Evolutionary conservation across 1,140 invertebrate genomes (phyloP).

Genomic region (Eurosta solidaginis): DNA sequence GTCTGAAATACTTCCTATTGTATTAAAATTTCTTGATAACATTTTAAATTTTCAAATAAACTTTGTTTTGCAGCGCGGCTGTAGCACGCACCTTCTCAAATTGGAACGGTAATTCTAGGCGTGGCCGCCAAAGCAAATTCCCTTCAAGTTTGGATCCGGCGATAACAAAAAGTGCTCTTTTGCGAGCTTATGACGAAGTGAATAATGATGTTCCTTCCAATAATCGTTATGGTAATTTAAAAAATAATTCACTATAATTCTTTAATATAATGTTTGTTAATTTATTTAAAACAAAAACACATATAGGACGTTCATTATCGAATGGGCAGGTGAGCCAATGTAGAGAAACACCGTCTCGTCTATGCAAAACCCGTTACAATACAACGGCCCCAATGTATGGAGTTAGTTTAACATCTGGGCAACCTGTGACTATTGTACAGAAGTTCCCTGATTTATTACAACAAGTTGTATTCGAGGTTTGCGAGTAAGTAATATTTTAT

Average conservation of each 20-base stretch:
- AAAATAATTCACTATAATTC: neutral
- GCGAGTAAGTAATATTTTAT: conserved; percentile 66
- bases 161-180: conserved; percentile 70
- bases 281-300: conserved; percentile 23
- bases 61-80: conserved; percentile 63
- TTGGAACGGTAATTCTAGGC: conserved; percentile 58
- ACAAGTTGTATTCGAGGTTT: conserved; percentile 90
- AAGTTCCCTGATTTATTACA: conserved; percentile 93
- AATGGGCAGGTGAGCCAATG: conserved; percentile 57
- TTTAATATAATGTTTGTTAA: neutral
- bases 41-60: conserved; percentile 31
- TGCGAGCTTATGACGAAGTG: conserved; percentile 68
- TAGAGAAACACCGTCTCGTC: conserved; percentile 70
- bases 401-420: conserved; percentile 86
- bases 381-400: conserved; percentile 93
- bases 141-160: conserved; percentile 71
- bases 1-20: no score
- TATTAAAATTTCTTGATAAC: conserved; percentile 37
- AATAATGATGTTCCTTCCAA: conserved; percentile 56
- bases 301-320: conserved; percentile 52
- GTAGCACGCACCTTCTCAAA: conserved; percentile 67
- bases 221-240: conserved; percentile 55
- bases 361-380: conserved; percentile 88
- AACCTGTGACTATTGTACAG: conserved; percentile 91
- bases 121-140: conserved; percentile 57